Evolutionary conservation across 2,888 invertebrate species (phyloP), one percentile per base, ranked within the genome.

Genomic region (Rhamphomyia laevipes): DNA sequence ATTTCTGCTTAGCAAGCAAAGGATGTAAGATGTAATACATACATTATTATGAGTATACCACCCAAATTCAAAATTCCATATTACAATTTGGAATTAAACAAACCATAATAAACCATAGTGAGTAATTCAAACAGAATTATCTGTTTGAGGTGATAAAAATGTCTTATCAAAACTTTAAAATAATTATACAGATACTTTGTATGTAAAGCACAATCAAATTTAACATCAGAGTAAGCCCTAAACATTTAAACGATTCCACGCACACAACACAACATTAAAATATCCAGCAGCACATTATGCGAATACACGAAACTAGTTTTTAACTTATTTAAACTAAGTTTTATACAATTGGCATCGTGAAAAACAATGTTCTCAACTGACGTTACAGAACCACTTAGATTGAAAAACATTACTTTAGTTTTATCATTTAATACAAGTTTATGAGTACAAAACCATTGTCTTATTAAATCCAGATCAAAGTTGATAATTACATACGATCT

Each of bases 361-460:
- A 21, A 45, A 13, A 4, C 9, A 3, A 45, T 2, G 12, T 45
- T 33, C 7, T n/a, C 33, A 18, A 23, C 27, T 37, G 23, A 13
- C n/a, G 38, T 16, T 13, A n/a, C 21, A 18, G 17, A 23, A 3
- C 12, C 35, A 15, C 15, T 12, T 23, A 38, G 13, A 10, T 6
- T 45, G 11, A 45, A 45, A 27, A 15, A 45, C 38, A 45, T 45
- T n/a, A 45, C 11, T 45, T 45, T 45, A 15, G 21, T 45, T 38
- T 45, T 38, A 16, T 23, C 16, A 12, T 23, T 45, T 27, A 45
- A 15, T 38, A 38, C 15, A 10, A 38, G 15, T 27, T 45, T 38
- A 9, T 45, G 45, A 16, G 12, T 23, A 15, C 27, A 38, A 37
- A 45, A 37, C 44, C 44, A 44, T 18, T 17, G 31, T 31, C 44